Base-by-base conservation (phyloP, 2,797 vertebrate species). In the Margarornis squamiger region DNA sequence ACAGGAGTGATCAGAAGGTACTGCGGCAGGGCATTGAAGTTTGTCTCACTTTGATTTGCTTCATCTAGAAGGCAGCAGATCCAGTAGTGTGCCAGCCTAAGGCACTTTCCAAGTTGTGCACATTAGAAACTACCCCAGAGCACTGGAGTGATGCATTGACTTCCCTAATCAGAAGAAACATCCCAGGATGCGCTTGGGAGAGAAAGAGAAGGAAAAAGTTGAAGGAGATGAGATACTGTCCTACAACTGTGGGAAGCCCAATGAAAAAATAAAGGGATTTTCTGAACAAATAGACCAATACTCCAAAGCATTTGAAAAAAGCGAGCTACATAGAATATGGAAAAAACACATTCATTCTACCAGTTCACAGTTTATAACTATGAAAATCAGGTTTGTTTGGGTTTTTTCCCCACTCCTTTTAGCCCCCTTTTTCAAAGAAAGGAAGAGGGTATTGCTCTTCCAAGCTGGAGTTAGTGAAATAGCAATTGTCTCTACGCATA, bases 61-160 rank as follows among this genome's bases (percentile, higher is more conserved):
- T 95, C 70, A 63, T 81, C 88, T 84, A 67, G 54, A 87, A 95
- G 14, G 34, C 30, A 86, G 36, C 18, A 82, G 67, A 93, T 45
- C 34, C 46, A 76, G 7, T 32, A 43, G 14, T 4, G 2, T 70
- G 21, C 38, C 74, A 79, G 32, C 68, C 66, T 63, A 62, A 76
- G 66, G 70, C 34, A 43, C 29, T 86, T 91, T 78, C 48, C 62
- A 45, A 92, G 45, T 23, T 73, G 14, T 62, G 14, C 19, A 39
- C 27, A 7, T 70, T 74, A 39, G 74, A 93, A 93, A 65, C 32
- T 63, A 41, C 17, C 66, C 26, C 39, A 45, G 27, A 54, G 20
- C 22, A 21, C 27, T 61, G 70, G 51, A 59, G 32, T 62, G 68
- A 68, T 68, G 59, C 22, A 39, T 7, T 85, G 34, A 12, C 23